Evolutionary conservation across 2,888 invertebrate species (phyloP).

Genomic region (Argyresthia albistria): DNA sequence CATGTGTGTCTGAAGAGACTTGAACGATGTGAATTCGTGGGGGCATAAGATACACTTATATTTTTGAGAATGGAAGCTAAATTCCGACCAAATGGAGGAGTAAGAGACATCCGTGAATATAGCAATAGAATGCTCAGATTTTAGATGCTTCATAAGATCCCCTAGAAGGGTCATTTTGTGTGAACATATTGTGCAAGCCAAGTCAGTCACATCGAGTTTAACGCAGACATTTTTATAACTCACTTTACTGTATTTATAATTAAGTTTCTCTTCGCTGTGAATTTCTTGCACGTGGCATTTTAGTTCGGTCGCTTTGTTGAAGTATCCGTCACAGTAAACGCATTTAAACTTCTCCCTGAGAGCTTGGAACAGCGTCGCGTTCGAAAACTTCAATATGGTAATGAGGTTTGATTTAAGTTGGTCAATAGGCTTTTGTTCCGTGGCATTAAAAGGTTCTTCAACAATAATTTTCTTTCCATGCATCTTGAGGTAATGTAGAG

Average conservation of each 20-base stretch:
- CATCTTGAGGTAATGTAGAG: conserved; percentile 54
- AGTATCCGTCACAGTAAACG: conserved; percentile 28
- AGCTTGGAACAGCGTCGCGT: conserved; percentile 24
- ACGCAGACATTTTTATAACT: no score
- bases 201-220: conserved; percentile 36
- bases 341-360: conserved; percentile 29
- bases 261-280: conserved; percentile 49
- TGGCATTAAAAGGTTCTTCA: no score
- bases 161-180: conserved; percentile 37
- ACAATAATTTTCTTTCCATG: conserved; percentile 60
- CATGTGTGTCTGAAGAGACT: conserved; percentile 38
- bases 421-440: no score
- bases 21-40: conserved; percentile 36
- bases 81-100: no score
- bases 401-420: conserved; percentile 14
- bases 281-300: conserved; percentile 40
- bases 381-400: conserved; percentile 31
- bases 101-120: no score
- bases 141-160: background rate
- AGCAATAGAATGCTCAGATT: conserved; percentile 29
- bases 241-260: conserved; percentile 11
- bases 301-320: conserved; percentile 22
- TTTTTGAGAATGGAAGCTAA: no score
- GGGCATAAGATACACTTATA: conserved; percentile 44
- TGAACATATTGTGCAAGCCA: conserved; percentile 46